These are phyloP conservation scores for Athalia cordata DNA, from an alignment of 2,888 invertebrate genomes.

Conservation along the genomic window DNA sequence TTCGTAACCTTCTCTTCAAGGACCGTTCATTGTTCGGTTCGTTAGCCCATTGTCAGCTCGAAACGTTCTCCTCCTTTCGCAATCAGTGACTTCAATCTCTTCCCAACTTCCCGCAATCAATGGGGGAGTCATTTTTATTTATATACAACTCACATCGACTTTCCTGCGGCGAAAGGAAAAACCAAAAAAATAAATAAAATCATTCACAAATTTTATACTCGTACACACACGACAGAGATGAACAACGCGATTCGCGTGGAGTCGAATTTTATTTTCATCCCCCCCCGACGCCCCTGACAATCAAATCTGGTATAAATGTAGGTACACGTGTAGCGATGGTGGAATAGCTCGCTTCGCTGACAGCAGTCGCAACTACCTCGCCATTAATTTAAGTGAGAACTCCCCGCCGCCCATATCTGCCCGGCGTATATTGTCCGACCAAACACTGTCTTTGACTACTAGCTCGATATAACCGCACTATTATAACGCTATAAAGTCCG, in stretches of 20 bases:
- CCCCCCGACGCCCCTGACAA: neutral
- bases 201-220: too few relatives aligned
- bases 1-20: neutral
- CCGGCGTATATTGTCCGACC: conserved; percentile 32
- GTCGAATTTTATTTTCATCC: conserved; percentile 24
- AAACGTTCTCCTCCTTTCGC: conserved; percentile 9
- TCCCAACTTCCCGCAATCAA: neutral
- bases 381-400: conserved; percentile 40
- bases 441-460: conserved; percentile 41
- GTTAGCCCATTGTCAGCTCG: conserved; percentile 29
- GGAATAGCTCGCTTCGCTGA: neutral
- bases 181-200: neutral
- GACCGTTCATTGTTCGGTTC: conserved; percentile 25
- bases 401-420: neutral
- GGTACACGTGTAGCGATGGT: neutral
- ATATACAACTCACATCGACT: too few relatives aligned
- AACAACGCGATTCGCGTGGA: too few relatives aligned
- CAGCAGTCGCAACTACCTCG: conserved; percentile 1
- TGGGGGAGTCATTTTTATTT: too few relatives aligned
- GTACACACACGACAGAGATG: too few relatives aligned
- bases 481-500: neutral
- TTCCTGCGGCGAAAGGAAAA: neutral
- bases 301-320: neutral
- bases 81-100: conserved; percentile 5
- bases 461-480: conserved; percentile 1